A percentile compares a stretch with the other conserved stretches of the same genome.
Conservation (phyloP, 2,888 invertebrate species). For the Drymonia ruficornis region DNA sequence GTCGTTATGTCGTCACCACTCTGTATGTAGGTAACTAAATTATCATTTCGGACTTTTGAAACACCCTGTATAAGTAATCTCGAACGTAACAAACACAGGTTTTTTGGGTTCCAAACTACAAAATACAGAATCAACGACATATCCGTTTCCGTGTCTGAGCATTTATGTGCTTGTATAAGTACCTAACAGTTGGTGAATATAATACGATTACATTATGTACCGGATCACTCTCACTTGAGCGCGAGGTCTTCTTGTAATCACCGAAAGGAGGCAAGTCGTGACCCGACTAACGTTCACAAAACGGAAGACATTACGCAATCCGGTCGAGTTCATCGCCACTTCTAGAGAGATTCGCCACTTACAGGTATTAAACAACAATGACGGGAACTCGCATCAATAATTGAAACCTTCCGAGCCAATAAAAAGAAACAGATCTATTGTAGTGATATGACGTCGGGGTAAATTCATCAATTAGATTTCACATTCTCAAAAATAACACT, state of each 20-base stretch:
- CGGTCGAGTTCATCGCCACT: conserved; percentile 35
- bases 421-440: conserved; percentile 38
- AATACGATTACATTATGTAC: neutral
- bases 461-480: conserved; percentile 11
- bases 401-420: conserved; percentile 20
- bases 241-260: conserved; percentile 14
- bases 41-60: too few species aligned
- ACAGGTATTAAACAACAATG: conserved; percentile 35
- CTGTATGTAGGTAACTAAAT: too few species aligned
- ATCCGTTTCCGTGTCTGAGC: too few species aligned
- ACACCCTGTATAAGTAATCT: too few species aligned
- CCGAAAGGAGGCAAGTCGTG: conserved; percentile 36
- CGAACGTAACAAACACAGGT: too few species aligned
- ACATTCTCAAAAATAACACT: conserved; percentile 10
- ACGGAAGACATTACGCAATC: conserved; percentile 39
- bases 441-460: conserved; percentile 16
- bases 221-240: neutral
- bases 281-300: conserved; percentile 24
- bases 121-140: too few species aligned
- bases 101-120: too few species aligned
- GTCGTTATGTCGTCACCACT: too few species aligned
- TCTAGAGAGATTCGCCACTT: conserved; percentile 33
- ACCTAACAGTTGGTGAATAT: too few species aligned
- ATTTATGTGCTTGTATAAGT: too few species aligned
- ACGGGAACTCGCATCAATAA: conserved; percentile 26